Evolutionary conservation across 37 sponge, comb jelly and placozoan species (phyloP).

Genomic region (Chondrosia reniformis): DNA sequence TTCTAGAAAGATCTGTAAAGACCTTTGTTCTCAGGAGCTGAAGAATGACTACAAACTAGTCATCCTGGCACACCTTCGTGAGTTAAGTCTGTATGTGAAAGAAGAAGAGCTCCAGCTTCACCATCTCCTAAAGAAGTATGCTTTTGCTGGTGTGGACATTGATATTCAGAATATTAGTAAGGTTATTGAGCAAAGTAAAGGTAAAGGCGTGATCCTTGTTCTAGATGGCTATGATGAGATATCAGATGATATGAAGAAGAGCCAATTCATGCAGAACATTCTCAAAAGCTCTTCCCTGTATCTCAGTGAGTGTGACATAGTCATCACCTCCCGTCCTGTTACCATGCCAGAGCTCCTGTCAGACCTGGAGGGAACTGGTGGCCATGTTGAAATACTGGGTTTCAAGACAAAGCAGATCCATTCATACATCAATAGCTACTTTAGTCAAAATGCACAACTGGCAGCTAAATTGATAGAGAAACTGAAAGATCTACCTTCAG

Average conservation of each 20-base stretch:
- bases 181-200: background rate
- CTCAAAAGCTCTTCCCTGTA: background rate
- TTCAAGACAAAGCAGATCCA: background rate
- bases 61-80: too few species aligned
- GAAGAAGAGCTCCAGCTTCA: background rate
- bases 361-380: background rate
- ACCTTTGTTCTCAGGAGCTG: too few species aligned
- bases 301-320: slow-evolving; percentile 7
- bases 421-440: background rate
- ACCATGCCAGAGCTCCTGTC: background rate
- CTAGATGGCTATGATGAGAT: slow-evolving; percentile 13
- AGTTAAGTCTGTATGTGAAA: too few species aligned
- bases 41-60: too few species aligned
- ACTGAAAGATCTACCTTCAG: background rate
- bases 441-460: background rate
- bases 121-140: background rate
- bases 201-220: background rate
- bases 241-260: background rate
- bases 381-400: slow-evolving; percentile 10
- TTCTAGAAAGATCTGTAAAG: too few species aligned
- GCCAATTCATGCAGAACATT: background rate
- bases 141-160: background rate
- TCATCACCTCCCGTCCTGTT: slow-evolving; percentile 15
- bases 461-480: background rate
- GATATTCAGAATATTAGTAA: background rate